Base-by-base conservation (phyloP, 1,140 invertebrate genomes). In the Sinonovacula constricta region DNA sequence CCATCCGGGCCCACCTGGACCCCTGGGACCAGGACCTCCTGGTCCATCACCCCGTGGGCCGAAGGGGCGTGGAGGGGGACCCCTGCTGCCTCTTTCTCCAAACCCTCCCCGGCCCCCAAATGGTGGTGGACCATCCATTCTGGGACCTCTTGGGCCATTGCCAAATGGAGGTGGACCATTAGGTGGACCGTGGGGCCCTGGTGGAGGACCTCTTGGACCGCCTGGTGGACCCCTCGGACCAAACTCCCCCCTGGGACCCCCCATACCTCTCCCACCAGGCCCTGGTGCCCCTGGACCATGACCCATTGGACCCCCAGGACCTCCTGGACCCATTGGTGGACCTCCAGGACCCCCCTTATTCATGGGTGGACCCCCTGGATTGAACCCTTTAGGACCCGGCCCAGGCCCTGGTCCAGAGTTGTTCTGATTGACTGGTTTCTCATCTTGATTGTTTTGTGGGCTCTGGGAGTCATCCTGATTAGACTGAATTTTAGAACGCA, bases 91-190 rank as follows among this genome's bases (percentile, higher is more conserved):
- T 28, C 72, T 34, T 59, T 76, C 72, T 26, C 57, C 28, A 65
- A 76, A 76, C 62, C 74, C 69, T 34, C 79, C 79, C 45, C 79
- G 70, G 54, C 31, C 60, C 33, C 74, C 72, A 77, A 81, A 81
- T 24, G 79, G 79, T 60, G 79, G 79, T 22, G 79, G 79, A 18
- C 79, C 79, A 22, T 80, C 75, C 75, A 78, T 78, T 18, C 77
- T 53, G 0, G 77, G 77, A 3, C 77, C 77, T 15, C 75, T 65
- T 49, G 36, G 66, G n/a, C 59, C 53, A 60, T 65, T 65, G 36
- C 62, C 62, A 31, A 65, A 62, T 49, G 71, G 68, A 57, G 68
- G 70, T 30, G 72, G 72, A 56, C 72, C 72, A 66, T 66, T 76
- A 31, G 67, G 7, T 45, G 39, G 39, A 45, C 39, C 39, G 18